Percentiles rank a stretch among this genome's conserved stretches.
Conservation (phyloP, 2,113 vertebrate species). For the Dolichotis patagonum region DNA sequence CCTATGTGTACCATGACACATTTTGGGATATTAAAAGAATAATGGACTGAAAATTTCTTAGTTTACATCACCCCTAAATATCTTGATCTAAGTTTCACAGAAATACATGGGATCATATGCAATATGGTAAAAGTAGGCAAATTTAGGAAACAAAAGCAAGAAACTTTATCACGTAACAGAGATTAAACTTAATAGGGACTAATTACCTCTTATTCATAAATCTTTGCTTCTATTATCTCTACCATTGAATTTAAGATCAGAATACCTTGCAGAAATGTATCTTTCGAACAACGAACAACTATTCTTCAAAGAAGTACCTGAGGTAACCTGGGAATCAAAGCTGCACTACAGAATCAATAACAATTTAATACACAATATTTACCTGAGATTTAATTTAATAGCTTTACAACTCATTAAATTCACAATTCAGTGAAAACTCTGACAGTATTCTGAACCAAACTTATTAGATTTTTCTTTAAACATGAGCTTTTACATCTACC, state of each 20-base stretch:
- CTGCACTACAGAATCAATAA: background rate
- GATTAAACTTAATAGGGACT: background rate
- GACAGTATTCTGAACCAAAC: background rate
- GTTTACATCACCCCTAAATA: background rate
- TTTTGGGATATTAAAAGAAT: background rate
- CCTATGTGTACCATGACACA: background rate
- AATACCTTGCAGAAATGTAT: background rate
- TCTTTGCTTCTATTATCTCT: background rate
- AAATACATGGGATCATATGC: background rate
- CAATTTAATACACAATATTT: slow-evolving; percentile 9
- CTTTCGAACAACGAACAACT: slow-evolving; percentile 44
- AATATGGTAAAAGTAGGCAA: background rate
- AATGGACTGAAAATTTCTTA: background rate
- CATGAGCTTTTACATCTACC: background rate
- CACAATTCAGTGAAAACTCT: background rate
- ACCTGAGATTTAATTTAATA: slow-evolving; percentile 2
- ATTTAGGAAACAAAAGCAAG: background rate
- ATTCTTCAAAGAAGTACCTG: slow-evolving; percentile 8
- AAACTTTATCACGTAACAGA: background rate
- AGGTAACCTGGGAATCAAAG: slow-evolving; percentile 30
- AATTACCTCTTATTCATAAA: background rate
- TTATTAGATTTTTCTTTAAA: slow-evolving; percentile 54
- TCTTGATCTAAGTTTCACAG: background rate
- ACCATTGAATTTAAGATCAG: background rate
- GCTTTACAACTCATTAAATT: background rate